These are phyloP conservation scores for Clarias batrachus DNA, from an alignment of 2,113 vertebrate species.

Conservation along the genomic window DNA sequence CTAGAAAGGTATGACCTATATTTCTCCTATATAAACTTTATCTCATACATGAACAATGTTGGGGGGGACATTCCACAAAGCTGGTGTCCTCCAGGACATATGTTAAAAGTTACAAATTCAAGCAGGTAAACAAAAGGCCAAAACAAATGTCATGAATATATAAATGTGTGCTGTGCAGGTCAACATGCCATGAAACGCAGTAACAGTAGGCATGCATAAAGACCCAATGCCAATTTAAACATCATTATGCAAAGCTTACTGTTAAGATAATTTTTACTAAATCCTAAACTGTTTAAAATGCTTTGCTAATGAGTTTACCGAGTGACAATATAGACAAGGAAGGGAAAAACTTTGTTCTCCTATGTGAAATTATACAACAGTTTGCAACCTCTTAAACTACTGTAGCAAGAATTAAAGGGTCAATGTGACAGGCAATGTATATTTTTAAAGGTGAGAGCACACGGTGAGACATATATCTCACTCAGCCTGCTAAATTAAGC, in stretches of 20 bases:
- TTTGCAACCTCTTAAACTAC: neutral
- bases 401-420: neutral
- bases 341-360: neutral
- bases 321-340: neutral
- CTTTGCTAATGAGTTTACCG: neutral
- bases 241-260: neutral
- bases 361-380: neutral
- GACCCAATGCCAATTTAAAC: neutral
- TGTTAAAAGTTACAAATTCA: neutral
- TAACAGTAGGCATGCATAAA: neutral
- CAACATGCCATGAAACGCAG: neutral
- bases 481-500: constrained; percentile 21
- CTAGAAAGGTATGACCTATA: constrained; percentile 37
- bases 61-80: no score
- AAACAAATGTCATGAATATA: neutral
- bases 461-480: neutral
- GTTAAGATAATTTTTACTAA: neutral
- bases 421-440: neutral
- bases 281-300: neutral
- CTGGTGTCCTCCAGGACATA: constrained; percentile 36
- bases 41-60: no score
- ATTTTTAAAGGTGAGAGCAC: neutral
- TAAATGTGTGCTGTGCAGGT: neutral
- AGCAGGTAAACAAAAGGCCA: neutral
- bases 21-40: constrained; percentile 22